These are phyloP conservation scores for Polyommatus icarus DNA, from an alignment of 2,888 invertebrate species.

Conservation along the genomic window DNA sequence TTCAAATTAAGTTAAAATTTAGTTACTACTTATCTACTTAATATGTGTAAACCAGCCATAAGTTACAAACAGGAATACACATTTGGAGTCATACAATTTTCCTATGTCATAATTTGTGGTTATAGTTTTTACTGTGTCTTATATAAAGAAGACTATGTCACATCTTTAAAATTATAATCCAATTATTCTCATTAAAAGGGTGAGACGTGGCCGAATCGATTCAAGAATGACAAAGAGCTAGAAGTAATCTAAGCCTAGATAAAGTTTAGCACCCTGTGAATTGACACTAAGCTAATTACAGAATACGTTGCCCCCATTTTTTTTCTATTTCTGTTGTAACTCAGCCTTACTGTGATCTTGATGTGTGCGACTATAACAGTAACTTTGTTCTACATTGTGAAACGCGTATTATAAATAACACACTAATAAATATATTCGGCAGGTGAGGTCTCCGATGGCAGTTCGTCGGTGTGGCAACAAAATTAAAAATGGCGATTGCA, in stretches of 20 bases:
- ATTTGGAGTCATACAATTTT: too few relatives aligned
- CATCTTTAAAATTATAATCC: too few relatives aligned
- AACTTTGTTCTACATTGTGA: neutral
- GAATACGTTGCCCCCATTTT: neutral
- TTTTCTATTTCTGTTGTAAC: neutral
- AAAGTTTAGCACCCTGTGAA: neutral
- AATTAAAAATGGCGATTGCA: constrained; percentile 37
- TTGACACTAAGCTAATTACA: neutral
- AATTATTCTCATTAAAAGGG: too few relatives aligned
- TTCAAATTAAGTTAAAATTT: too few relatives aligned
- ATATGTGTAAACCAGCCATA: too few relatives aligned
- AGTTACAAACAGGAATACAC: too few relatives aligned
- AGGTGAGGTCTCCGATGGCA: constrained; percentile 14
- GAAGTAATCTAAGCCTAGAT: neutral
- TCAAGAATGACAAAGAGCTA: neutral
- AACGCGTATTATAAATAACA: constrained; percentile 18
- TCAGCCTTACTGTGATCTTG: constrained; percentile 3
- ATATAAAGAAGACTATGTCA: too few relatives aligned
- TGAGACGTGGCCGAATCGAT: too few relatives aligned
- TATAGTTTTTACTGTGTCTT: too few relatives aligned
- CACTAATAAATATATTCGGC: constrained; percentile 1
- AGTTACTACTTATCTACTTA: too few relatives aligned
- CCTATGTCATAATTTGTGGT: too few relatives aligned
- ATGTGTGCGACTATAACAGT: constrained; percentile 1
- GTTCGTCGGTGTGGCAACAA: constrained; percentile 33